Evolutionary conservation across 2,888 invertebrate genomes (phyloP).

Genomic region (Aleiodes alternator): DNA sequence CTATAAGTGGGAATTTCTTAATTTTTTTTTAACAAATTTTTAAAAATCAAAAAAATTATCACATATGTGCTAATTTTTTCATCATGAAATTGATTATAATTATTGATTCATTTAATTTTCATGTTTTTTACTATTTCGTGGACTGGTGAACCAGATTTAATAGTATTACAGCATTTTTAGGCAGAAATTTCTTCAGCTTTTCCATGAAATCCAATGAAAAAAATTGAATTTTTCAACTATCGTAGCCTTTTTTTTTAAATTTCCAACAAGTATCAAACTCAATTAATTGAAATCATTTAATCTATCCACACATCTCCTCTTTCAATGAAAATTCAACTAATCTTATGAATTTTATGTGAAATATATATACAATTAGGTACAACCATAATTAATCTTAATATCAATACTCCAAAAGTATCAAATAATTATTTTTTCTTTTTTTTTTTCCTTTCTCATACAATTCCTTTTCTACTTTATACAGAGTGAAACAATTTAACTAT

Average conservation of each 20-base stretch:
- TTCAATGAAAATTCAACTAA: slow-evolving; percentile 27
- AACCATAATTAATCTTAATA: slow-evolving; percentile 2
- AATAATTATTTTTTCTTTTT: slow-evolving; percentile 50
- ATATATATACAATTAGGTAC: slow-evolving; percentile 25
- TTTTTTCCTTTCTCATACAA: slow-evolving; percentile 31
- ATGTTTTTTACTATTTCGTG: too few relatives aligned
- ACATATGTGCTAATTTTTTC: too few relatives aligned
- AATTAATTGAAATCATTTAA: background rate
- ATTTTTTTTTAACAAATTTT: too few relatives aligned
- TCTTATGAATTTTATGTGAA: slow-evolving; percentile 11
- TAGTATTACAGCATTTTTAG: too few relatives aligned
- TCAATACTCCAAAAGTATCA: slow-evolving; percentile 55
- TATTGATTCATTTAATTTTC: too few relatives aligned
- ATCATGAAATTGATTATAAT: too few relatives aligned
- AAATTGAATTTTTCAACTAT: background rate
- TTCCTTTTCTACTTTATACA: slow-evolving; percentile 41
- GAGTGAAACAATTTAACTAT: slow-evolving; percentile 7
- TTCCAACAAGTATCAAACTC: slow-evolving; percentile 17
- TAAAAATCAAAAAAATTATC: too few relatives aligned
- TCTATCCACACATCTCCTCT: slow-evolving; percentile 29
- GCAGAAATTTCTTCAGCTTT: too few relatives aligned
- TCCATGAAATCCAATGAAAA: background rate
- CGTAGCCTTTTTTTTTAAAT: background rate
- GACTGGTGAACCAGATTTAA: too few relatives aligned
- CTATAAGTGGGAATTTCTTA: too few relatives aligned